phyloP scores from a whole-genome alignment of 2,797 vertebrate genomes.

The Pteropus rufus region DNA sequence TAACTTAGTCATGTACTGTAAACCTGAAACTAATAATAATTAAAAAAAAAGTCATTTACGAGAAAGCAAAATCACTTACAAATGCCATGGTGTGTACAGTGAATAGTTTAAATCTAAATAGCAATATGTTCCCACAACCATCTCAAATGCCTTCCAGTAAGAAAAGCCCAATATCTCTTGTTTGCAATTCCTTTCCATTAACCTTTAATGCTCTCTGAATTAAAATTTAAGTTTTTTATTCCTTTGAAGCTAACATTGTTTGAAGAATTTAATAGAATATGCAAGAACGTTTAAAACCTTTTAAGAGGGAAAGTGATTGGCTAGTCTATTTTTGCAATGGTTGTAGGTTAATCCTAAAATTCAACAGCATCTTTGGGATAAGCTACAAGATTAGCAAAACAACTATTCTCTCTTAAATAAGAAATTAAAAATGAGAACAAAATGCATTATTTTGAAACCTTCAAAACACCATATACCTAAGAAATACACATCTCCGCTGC shows the following conservation, averaged over 20 bases:
- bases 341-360: conserved; percentile 20
- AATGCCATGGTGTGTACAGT: background rate
- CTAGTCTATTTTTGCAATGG: background rate
- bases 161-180: background rate
- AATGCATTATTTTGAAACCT: background rate
- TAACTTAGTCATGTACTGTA: background rate
- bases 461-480: background rate
- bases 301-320: background rate
- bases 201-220: background rate
- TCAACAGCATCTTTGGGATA: background rate
- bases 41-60: background rate
- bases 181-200: background rate
- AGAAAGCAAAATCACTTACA: conserved; percentile 20
- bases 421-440: background rate
- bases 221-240: conserved; percentile 4
- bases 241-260: background rate
- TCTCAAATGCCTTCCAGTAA: conserved; percentile 29
- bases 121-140: conserved; percentile 4
- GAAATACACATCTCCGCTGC: background rate
- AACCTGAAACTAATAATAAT: too few relatives aligned
- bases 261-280: background rate
- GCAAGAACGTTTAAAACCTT: background rate
- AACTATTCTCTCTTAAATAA: background rate
- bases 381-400: background rate
- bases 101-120: background rate